These are phyloP conservation scores for Diplolepis rosae DNA, from an alignment of 2,888 invertebrate genomes.

Conservation along the genomic window DNA sequence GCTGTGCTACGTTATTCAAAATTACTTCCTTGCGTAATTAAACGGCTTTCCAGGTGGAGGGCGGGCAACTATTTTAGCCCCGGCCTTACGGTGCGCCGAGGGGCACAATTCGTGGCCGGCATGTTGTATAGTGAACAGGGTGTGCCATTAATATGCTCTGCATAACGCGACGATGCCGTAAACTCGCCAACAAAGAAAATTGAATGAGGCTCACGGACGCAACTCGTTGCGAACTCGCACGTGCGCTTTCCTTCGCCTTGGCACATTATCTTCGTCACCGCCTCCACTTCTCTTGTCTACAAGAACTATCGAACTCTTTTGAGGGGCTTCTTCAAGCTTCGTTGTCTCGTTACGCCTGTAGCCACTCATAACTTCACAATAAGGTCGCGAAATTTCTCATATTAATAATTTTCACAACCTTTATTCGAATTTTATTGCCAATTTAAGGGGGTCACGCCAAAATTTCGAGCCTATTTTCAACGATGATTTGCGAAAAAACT, in stretches of 20 bases:
- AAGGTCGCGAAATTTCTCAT: not conserved
- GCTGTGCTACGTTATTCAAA: constrained; percentile 9
- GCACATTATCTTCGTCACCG: constrained; percentile 27
- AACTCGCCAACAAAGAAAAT: constrained; percentile 67
- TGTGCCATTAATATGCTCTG: constrained; percentile 61
- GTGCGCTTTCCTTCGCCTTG: constrained; percentile 31
- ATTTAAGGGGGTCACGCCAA: too few relatives aligned
- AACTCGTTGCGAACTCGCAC: constrained; percentile 27
- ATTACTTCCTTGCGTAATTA: constrained; percentile 43
- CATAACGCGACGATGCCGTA: constrained; percentile 57
- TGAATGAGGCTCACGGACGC: constrained; percentile 56
- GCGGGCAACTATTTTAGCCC: constrained; percentile 48
- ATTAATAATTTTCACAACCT: not conserved
- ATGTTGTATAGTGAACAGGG: constrained; percentile 35
- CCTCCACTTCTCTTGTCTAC: not conserved
- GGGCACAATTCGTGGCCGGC: constrained; percentile 35
- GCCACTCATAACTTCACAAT: not conserved
- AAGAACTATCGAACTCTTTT: constrained; percentile 32
- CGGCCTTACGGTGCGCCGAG: constrained; percentile 14
- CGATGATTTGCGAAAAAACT: too few relatives aligned
- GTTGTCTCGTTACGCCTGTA: constrained; percentile 9
- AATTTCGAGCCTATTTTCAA: too few relatives aligned
- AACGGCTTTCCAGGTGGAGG: constrained; percentile 41
- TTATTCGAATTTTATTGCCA: too few relatives aligned
- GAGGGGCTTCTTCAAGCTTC: constrained; percentile 23